These are phyloP conservation scores for Ericerus pela DNA, from an alignment of 1,140 invertebrate genomes.

Conservation along the genomic window DNA sequence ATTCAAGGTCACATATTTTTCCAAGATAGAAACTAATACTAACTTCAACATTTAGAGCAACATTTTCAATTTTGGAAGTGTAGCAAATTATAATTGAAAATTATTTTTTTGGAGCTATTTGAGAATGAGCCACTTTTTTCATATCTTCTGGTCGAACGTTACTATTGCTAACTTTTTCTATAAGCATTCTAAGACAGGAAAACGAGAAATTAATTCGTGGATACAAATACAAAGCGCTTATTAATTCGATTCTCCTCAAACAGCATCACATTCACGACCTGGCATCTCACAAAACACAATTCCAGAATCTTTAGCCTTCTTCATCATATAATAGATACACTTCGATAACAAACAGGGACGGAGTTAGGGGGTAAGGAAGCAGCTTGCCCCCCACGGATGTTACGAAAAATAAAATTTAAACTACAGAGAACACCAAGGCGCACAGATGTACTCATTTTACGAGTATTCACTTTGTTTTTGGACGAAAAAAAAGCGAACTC, in stretches of 20 bases:
- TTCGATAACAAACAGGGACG: slow-evolving; percentile 79
- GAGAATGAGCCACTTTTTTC: slow-evolving; percentile 46
- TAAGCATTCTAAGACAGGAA: slow-evolving; percentile 38
- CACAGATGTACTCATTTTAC: no score
- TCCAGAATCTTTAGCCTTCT: slow-evolving; percentile 72
- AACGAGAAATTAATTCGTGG: neutral
- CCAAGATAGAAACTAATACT: no score
- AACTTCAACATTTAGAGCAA: slow-evolving; percentile 49
- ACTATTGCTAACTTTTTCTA: slow-evolving; percentile 48
- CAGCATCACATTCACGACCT: slow-evolving; percentile 63
- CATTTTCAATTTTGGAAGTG: slow-evolving; percentile 53
- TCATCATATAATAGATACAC: slow-evolving; percentile 83
- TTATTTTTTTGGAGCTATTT: slow-evolving; percentile 41
- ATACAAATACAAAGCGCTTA: slow-evolving; percentile 55
- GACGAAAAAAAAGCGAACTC: no score
- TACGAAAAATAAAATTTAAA: no score
- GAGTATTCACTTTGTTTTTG: no score
- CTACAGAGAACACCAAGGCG: no score
- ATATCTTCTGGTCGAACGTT: slow-evolving; percentile 48
- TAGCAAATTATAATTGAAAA: slow-evolving; percentile 57
- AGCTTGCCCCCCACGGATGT: no score
- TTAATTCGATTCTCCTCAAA: slow-evolving; percentile 46
- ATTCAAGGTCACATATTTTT: no score
- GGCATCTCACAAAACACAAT: slow-evolving; percentile 93
- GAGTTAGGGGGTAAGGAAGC: no score